Evolutionary conservation across 2,113 vertebrate genomes (phyloP).

Genomic region (Labeo rohita): DNA sequence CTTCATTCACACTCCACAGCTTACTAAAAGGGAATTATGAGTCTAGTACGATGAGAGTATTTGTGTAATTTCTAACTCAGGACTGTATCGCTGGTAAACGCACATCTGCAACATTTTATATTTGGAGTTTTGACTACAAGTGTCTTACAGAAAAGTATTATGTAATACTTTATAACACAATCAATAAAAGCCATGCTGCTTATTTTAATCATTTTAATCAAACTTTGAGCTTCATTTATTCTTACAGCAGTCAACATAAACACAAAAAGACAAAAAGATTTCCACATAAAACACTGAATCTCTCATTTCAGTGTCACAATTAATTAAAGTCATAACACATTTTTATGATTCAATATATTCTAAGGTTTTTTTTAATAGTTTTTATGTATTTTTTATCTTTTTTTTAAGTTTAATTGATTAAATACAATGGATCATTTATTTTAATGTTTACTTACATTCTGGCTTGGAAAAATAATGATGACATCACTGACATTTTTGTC

Average conservation of each 20-base stretch:
- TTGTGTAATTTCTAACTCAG: background rate
- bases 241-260: background rate
- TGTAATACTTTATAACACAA: background rate
- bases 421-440: no score
- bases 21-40: background rate
- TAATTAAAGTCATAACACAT: no score
- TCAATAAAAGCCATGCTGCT: constrained; percentile 1
- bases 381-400: no score
- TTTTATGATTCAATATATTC: no score
- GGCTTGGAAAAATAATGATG: background rate
- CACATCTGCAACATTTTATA: background rate
- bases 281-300: background rate
- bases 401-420: no score
- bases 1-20: background rate
- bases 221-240: background rate
- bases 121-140: background rate
- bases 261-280: background rate
- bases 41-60: background rate
- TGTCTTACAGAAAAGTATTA: background rate
- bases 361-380: no score
- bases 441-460: background rate
- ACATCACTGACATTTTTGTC: background rate
- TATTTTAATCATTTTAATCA: background rate
- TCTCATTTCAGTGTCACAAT: background rate
- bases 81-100: constrained; percentile 5